Evolutionary conservation across 2,888 invertebrate genomes (phyloP), one percentile per base, ranked within the genome.

Genomic region (Apantesis nais): DNA sequence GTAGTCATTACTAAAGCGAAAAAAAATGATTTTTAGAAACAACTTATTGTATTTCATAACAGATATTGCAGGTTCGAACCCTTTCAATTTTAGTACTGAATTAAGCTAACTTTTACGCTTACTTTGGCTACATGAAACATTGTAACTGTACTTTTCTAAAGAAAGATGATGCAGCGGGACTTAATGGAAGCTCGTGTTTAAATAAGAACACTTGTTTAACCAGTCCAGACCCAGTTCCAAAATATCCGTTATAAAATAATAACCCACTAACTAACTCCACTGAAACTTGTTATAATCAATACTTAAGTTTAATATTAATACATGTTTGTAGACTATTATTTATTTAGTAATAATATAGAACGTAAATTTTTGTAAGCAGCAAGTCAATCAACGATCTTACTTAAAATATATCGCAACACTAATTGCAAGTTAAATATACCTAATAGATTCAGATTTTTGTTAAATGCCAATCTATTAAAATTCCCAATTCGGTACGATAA

Each of bases 61-160:
- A 22, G 52, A 9, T 11, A 2, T 52, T 52, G 22, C 48, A 8
- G 52, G 12, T 52, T n/a, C 52, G 11, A 52, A n/a, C 22, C 7
- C 16, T n/a, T n/a, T 2, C 52, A 11, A n/a, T 12, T 55, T 55
- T 25, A 25, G 25, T 25, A 25, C 25, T 25, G 55, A 55, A 25
- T 4, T 14, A 25, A 55, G 25, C 14, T 25, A 25, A 55, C 12
- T 25, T 55, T 55, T 25, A 55, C 22, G n/a, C 48, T 52, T 52
- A 52, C 48, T 48, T n/a, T 52, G 9, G 9, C n/a, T n/a, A n/a
- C 55, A 55, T 52, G 22, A n/a, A 52, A n/a, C 5, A 25, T 25
- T 39, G 74, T 69, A 71, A 71, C 76, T 74, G 80, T 78, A 81
- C 80, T 83, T 77, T 78, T 70, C 76, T 75, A 67, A 77, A 77